Conservation (phyloP, 2,113 vertebrate species). For the Muntiacus muntjak region DNA sequence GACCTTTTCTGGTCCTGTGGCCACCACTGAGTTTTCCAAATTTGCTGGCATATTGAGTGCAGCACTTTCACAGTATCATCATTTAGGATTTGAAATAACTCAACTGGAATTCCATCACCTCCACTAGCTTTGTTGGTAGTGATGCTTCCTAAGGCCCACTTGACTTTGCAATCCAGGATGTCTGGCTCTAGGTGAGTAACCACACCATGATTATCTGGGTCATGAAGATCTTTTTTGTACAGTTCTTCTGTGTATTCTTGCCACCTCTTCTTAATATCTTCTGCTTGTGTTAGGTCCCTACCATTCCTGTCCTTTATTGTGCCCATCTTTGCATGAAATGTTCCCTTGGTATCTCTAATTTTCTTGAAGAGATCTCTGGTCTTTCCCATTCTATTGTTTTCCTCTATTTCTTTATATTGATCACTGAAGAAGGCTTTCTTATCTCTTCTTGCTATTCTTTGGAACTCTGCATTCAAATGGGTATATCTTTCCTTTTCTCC, state of each 20-base stretch:
- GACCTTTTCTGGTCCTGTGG: not conserved
- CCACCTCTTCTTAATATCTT: not conserved
- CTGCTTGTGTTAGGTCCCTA: not conserved
- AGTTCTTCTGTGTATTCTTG: not conserved
- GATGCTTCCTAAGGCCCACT: not conserved
- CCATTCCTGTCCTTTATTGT: not conserved
- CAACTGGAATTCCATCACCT: not conserved
- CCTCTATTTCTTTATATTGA: not conserved
- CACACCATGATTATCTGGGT: not conserved
- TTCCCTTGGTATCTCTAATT: not conserved
- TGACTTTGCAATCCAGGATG: not conserved
- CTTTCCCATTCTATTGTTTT: not conserved
- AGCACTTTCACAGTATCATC: not conserved
- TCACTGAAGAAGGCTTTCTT: not conserved
- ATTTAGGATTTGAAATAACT: not conserved
- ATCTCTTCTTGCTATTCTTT: not conserved
- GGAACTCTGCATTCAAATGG: not conserved
- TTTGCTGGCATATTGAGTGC: not conserved
- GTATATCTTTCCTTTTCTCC: not conserved
- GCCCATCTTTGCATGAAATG: not conserved
- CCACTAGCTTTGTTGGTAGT: not conserved
- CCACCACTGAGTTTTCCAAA: not conserved
- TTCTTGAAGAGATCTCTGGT: not conserved
- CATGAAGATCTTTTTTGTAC: fast-evolving
- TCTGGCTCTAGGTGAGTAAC: not conserved